These are phyloP conservation scores for Caenorhabditis wallacei DNA, from an alignment of 2,888 invertebrate genomes.

Conservation along the genomic window DNA sequence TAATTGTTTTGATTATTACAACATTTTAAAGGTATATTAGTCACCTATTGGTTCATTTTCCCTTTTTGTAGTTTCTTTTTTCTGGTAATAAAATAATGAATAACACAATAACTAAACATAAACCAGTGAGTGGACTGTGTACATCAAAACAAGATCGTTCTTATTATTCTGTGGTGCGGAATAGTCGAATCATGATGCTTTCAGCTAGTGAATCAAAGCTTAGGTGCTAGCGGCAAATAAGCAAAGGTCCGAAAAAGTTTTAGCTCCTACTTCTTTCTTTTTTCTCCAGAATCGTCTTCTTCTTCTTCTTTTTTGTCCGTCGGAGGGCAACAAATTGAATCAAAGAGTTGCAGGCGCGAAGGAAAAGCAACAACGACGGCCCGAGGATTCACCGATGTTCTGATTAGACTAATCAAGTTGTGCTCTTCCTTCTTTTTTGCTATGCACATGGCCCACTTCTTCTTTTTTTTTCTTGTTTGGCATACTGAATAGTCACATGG, in stretches of 20 bases:
- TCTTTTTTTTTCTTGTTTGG: slow-evolving; percentile 49
- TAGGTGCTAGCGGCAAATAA: slow-evolving; percentile 51
- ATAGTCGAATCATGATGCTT: slow-evolving; percentile 53
- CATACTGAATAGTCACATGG: slow-evolving; percentile 57
- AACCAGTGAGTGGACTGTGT: background rate
- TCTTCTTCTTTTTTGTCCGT: slow-evolving; percentile 40
- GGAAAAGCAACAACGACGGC: slow-evolving; percentile 36
- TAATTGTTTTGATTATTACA: background rate
- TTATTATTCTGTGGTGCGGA: slow-evolving; percentile 20
- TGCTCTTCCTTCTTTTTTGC: slow-evolving; percentile 32
- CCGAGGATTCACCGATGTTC: slow-evolving; percentile 64
- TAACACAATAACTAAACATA: slow-evolving; percentile 1
- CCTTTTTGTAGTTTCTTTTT: background rate
- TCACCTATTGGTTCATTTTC: slow-evolving; percentile 10
- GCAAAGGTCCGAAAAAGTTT: slow-evolving; percentile 38
- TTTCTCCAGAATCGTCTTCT: background rate
- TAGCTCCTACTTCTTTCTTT: slow-evolving; percentile 6
- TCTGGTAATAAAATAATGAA: background rate
- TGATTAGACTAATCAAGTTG: slow-evolving; percentile 70
- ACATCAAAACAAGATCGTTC: slow-evolving; percentile 23
- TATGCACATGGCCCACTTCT: slow-evolving; percentile 26
- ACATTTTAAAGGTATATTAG: background rate
- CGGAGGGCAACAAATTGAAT: slow-evolving; percentile 66
- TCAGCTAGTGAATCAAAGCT: slow-evolving; percentile 60
- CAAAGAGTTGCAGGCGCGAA: slow-evolving; percentile 58